phyloP scores from a whole-genome alignment of 1,140 invertebrate genomes.

The Drosophila triauraria region DNA sequence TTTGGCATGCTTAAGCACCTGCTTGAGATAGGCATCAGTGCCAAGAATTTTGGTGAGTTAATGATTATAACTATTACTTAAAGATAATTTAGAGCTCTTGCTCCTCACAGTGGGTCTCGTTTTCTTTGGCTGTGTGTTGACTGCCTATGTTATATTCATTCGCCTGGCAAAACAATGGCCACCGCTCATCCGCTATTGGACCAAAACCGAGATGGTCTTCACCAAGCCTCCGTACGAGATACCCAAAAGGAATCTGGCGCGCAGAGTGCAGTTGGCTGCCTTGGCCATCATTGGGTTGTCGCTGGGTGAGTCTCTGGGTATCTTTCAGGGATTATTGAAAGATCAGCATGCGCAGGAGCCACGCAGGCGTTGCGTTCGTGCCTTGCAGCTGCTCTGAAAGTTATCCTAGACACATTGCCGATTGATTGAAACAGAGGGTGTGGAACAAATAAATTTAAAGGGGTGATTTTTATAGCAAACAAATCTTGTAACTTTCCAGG shows the following conservation, averaged over 20 bases:
- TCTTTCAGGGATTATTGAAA: too few species aligned
- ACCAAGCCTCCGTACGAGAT: conserved; percentile 63
- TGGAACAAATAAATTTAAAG: too few species aligned
- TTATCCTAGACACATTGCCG: too few species aligned
- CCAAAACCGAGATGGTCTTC: conserved; percentile 66
- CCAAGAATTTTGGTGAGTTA: conserved; percentile 75
- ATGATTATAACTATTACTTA: background rate
- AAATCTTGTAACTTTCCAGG: conserved; percentile 22
- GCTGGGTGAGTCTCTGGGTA: conserved; percentile 15
- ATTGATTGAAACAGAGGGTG: too few species aligned
- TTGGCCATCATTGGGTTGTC: conserved; percentile 63
- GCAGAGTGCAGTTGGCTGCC: conserved; percentile 65
- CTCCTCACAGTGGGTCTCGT: conserved; percentile 62
- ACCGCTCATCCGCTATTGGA: conserved; percentile 65
- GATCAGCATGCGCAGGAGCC: too few species aligned
- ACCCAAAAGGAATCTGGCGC: conserved; percentile 44
- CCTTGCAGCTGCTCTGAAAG: too few species aligned
- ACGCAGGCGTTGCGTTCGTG: too few species aligned
- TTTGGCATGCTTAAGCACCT: conserved; percentile 57
- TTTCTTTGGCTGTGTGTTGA: conserved; percentile 60
- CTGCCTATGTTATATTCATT: conserved; percentile 61
- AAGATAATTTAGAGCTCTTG: background rate
- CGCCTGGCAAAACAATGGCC: conserved; percentile 69
- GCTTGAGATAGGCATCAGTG: conserved; percentile 62
- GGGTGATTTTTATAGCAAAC: too few species aligned